A percentile compares a stretch with the other conserved stretches of the same genome.
Evolutionary conservation across 2,113 vertebrate species (phyloP).

Genomic region (Paramisgurnus dabryanus): DNA sequence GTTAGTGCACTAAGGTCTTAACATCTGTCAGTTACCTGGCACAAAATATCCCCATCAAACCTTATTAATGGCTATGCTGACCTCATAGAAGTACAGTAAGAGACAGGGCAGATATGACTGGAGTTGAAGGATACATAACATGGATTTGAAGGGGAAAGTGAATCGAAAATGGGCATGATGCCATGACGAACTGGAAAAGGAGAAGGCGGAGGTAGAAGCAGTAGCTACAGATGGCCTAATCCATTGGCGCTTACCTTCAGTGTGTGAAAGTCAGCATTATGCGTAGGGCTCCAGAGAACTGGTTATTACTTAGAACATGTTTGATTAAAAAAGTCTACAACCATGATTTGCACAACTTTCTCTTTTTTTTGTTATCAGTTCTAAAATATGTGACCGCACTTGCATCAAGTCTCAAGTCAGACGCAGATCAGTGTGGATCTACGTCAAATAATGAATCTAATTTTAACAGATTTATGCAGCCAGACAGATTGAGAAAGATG

Average conservation of each 20-base stretch:
- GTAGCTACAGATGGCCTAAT: constrained; percentile 30
- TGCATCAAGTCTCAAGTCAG: not conserved
- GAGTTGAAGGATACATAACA: not conserved
- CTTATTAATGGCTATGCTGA: not conserved
- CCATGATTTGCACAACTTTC: too few species aligned
- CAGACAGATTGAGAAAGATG: constrained; percentile 21
- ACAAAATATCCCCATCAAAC: not conserved
- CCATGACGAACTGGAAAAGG: not conserved
- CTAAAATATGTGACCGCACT: not conserved
- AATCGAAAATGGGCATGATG: not conserved
- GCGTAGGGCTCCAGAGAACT: too few species aligned
- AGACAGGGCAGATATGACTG: not conserved
- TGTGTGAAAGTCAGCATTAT: constrained; percentile 24
- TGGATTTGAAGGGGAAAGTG: not conserved
- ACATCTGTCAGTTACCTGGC: not conserved
- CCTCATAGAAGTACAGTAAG: not conserved
- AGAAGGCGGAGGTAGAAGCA: not conserved
- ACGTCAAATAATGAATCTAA: constrained; percentile 36
- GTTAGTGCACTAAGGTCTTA: not conserved
- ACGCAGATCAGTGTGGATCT: not conserved
- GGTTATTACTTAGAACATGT: too few species aligned
- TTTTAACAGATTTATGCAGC: constrained; percentile 43
- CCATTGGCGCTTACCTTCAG: constrained; percentile 41
- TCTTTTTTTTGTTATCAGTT: too few species aligned
- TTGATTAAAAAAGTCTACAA: too few species aligned